Conservation (phyloP, 2,888 invertebrate species). For the Cheilosia impressa region DNA sequence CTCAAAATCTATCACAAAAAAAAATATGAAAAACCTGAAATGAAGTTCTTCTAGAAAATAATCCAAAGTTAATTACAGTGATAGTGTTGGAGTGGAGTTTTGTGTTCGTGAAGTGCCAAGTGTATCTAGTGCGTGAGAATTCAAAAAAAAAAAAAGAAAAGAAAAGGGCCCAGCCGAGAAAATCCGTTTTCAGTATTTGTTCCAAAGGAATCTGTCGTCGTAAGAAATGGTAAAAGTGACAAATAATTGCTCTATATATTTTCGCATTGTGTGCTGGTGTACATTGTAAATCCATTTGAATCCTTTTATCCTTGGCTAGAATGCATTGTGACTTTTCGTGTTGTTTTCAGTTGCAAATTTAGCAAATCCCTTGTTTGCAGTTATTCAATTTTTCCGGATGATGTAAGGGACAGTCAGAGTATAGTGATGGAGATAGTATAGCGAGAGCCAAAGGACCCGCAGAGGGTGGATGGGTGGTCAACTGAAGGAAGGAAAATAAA, state of each 20-base stretch:
- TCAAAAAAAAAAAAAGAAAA: conserved; percentile 17
- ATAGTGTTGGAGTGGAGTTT: conserved; percentile 22
- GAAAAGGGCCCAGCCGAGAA: conserved; percentile 39
- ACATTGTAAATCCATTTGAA: conserved; percentile 22
- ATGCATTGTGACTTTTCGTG: conserved; percentile 6
- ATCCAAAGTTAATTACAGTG: background rate
- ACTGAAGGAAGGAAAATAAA: conserved; percentile 44
- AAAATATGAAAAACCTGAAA: conserved; percentile 14
- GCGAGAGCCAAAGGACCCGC: conserved; percentile 47
- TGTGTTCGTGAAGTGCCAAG: conserved; percentile 51
- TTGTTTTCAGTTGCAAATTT: conserved; percentile 9
- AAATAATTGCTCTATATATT: conserved; percentile 7
- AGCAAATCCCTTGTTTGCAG: conserved; percentile 34
- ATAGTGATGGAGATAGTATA: conserved; percentile 21
- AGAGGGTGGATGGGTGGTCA: conserved; percentile 57
- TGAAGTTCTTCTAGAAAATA: conserved; percentile 39
- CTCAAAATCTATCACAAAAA: background rate
- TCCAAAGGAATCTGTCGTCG: conserved; percentile 8
- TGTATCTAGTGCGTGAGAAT: conserved; percentile 60
- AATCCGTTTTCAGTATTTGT: conserved; percentile 19
- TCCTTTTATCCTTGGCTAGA: conserved; percentile 24
- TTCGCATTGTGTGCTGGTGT: background rate
- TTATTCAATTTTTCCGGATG: conserved; percentile 64
- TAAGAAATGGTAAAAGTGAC: conserved; percentile 62
- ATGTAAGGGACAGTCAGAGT: conserved; percentile 68